These are phyloP conservation scores for Mylabris sibirica DNA, from an alignment of 2,888 invertebrate species.

Conservation along the genomic window DNA sequence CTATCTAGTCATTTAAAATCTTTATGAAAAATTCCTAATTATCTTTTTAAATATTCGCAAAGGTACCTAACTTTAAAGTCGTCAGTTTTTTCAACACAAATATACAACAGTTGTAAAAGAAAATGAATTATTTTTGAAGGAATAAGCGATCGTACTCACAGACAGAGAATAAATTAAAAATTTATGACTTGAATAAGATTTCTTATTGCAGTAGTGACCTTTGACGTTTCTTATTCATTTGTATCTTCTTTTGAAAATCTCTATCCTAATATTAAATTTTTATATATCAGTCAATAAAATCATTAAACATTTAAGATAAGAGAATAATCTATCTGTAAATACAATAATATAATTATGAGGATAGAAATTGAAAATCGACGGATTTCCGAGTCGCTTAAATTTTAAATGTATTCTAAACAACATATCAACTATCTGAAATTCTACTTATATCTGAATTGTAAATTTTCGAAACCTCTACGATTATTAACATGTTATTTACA, in stretches of 20 bases:
- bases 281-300: conserved; percentile 24
- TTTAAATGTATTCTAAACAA: not conserved
- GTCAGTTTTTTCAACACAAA: not conserved
- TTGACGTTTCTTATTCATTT: not conserved
- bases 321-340: conserved; percentile 15
- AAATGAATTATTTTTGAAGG: not conserved
- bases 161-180: conserved; percentile 3
- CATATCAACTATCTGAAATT: conserved; percentile 15
- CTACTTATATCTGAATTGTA: conserved; percentile 34
- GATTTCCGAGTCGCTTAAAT: not conserved
- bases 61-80: not conserved
- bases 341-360: not conserved
- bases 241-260: not conserved
- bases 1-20: conserved; percentile 9
- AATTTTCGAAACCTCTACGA: conserved; percentile 30
- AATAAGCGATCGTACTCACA: not conserved
- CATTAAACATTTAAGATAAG: not conserved
- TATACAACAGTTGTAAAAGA: not conserved
- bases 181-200: not conserved
- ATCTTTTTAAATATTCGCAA: conserved; percentile 1
- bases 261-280: conserved; percentile 22
- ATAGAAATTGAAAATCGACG: not conserved
- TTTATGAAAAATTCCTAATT: conserved; percentile 8
- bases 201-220: not conserved
- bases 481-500: conserved; percentile 36